These are phyloP conservation scores for Tichodroma muraria DNA, from an alignment of 2,113 vertebrate species.

Conservation along the genomic window DNA sequence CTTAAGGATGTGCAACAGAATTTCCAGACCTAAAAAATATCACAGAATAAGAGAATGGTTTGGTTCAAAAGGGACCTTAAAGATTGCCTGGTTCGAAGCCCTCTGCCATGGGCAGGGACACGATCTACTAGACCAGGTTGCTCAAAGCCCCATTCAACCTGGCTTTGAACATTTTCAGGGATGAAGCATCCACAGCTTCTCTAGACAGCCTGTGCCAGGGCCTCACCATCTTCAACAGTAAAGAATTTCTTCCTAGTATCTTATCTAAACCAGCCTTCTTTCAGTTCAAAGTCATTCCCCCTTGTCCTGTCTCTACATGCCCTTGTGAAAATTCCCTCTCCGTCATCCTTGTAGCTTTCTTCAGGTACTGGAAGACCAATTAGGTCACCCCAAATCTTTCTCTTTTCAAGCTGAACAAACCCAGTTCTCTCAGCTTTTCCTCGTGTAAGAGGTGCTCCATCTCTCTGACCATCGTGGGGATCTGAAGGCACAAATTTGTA, in stretches of 20 bases:
- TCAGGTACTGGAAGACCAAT: neutral
- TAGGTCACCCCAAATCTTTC: neutral
- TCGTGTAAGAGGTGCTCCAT: neutral
- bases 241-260: neutral
- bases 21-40: neutral
- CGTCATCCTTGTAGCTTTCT: neutral
- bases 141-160: neutral
- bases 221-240: neutral
- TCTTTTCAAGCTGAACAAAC: neutral
- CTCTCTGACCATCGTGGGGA: no score
- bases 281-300: neutral
- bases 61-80: neutral
- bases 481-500: neutral
- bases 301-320: no score
- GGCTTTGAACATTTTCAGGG: neutral
- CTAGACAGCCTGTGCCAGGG: neutral
- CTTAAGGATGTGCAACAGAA: neutral
- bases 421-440: neutral
- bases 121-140: no score
- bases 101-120: neutral
- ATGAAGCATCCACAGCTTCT: neutral
- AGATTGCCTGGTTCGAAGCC: fast-evolving
- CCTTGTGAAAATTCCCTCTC: neutral
- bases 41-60: neutral
- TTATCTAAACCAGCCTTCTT: neutral